These are phyloP conservation scores for Araneus ventricosus DNA, from an alignment of 1,140 invertebrate genomes.

Conservation along the genomic window DNA sequence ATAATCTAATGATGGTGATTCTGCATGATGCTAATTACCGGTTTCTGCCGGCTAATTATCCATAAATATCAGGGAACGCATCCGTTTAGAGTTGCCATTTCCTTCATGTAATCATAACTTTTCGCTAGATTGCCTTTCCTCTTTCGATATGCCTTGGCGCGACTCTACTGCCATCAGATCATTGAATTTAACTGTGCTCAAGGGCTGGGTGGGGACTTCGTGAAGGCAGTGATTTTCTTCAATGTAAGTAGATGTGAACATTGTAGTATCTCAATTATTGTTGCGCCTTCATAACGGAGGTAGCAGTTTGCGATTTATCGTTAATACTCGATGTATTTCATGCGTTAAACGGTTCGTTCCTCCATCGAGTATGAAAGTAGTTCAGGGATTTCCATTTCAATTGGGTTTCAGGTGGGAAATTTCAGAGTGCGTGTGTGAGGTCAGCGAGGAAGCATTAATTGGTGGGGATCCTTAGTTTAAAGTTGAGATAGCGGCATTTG, in stretches of 20 bases:
- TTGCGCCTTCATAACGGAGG: background rate
- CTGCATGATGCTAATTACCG: conserved; percentile 40
- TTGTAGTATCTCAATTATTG: background rate
- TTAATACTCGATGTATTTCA: background rate
- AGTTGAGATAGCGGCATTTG: background rate
- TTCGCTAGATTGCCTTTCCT: background rate
- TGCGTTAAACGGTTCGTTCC: background rate
- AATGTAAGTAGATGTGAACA: background rate
- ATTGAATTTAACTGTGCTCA: background rate
- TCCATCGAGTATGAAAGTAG: background rate
- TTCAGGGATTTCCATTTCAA: background rate
- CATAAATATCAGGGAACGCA: conserved; percentile 39
- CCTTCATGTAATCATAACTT: conserved; percentile 58
- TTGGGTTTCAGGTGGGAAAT: background rate
- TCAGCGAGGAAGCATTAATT: background rate
- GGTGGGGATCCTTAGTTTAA: background rate
- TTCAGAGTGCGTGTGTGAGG: too few species aligned
- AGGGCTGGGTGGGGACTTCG: background rate
- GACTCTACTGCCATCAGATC: conserved; percentile 3
- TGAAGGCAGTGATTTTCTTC: conserved; percentile 7
- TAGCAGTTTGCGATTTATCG: background rate
- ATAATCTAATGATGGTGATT: conserved; percentile 48
- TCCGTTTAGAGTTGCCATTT: conserved; percentile 27
- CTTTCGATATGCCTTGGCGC: background rate
- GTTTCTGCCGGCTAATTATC: conserved; percentile 41